Base-by-base conservation (phyloP, 2,113 vertebrate species). In the Percopsis transmontana region DNA sequence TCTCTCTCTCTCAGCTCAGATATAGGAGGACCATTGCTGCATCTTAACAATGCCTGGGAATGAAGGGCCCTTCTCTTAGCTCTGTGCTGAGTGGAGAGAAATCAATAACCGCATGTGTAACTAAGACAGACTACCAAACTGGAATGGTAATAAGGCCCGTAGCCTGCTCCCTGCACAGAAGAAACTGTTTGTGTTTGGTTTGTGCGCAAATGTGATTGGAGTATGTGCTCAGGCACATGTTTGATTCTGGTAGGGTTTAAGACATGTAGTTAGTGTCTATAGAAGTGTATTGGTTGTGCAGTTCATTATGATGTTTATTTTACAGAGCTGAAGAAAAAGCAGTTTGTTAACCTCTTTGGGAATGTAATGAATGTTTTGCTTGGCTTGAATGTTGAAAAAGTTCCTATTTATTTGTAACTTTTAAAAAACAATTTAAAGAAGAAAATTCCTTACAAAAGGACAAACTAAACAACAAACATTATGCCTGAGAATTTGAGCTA, bases 31-130 rank as follows among this genome's bases (percentile, higher is more conserved):
- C 72, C 19, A 68, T 65, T 33, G 68, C 81, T 84, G 84, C 74
- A 80, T 87, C 72, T 78, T 78, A 80, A 80, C 74, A 78, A 74
- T 82, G 74, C 62, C 58, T 64, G 58, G 70, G 73, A 79, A 77
- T 62, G 64, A 54, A 78, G 57, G 19, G 58, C 54, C 57, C 53
- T 70, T 81, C 75, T 76, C 70, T 80, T 73, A 62, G 68, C 71
- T 67, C 54, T 80, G 69, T 71, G 76, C 70, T 58, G 59, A 78
- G 38, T 64, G 60, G 60, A 68, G 61, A 58, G 45, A 82, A 80
- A 84, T 80, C 77, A 80, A 84, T 80, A 72, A 67, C 50, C 27
- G 76, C 62, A 74, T 79, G 59, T 53, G 65, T 64, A 79, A 81
- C 72, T 64, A 55, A 74, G 52, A 57, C 58, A 69, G 59, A 70